Percentiles rank a stretch among this genome's conserved stretches.
phyloP scores from a whole-genome alignment of 2,113 vertebrate species.

The Myrmecobius fasciatus region DNA sequence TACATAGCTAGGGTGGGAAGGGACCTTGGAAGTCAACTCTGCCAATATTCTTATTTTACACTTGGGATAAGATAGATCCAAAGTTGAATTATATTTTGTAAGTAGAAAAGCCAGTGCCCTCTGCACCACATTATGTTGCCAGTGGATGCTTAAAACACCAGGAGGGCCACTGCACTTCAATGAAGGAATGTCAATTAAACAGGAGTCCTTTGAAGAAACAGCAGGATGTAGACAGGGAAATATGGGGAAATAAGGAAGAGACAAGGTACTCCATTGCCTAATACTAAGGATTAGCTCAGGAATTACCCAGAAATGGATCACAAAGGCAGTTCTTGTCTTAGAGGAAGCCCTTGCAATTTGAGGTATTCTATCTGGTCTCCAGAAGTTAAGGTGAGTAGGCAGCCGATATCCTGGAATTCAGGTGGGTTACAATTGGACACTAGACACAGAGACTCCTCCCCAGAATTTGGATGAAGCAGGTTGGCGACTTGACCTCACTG shows the following conservation, averaged over 20 bases:
- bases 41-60: neutral
- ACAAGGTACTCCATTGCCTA: neutral
- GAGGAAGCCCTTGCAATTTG: neutral
- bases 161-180: neutral
- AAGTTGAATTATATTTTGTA: neutral
- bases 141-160: neutral
- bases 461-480: neutral
- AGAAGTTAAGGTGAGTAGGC: neutral
- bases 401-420: neutral
- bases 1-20: neutral
- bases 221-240: neutral
- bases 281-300: neutral
- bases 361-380: constrained; percentile 28
- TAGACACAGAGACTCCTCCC: neutral
- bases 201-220: constrained; percentile 8
- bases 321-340: neutral
- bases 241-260: neutral
- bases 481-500: neutral
- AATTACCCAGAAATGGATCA: neutral
- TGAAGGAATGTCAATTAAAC: neutral
- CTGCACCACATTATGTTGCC: neutral
- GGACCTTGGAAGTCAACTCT: neutral
- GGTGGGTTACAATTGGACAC: neutral
- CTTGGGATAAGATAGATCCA: neutral
- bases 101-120: neutral